phyloP scores from a whole-genome alignment of 2,797 vertebrate species.

The Notolepis coatsorum region DNA sequence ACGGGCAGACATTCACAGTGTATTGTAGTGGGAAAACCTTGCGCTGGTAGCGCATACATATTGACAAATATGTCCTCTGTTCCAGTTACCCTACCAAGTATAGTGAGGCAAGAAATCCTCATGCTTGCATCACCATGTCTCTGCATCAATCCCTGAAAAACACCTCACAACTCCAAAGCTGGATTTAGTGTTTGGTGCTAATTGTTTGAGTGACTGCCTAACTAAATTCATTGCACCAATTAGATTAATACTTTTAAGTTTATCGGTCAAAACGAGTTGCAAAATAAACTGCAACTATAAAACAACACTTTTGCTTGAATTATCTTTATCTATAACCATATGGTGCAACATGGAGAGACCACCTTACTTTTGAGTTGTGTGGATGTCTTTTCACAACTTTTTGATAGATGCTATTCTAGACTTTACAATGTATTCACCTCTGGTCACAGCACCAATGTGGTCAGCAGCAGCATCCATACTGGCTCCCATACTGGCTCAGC shows the following conservation, averaged over 20 bases:
- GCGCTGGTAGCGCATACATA: not conserved
- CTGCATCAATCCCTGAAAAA: too few species aligned
- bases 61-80: not conserved
- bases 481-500: too few species aligned
- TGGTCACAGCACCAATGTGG: not conserved
- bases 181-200: not conserved
- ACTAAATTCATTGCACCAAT: not conserved
- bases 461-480: not conserved
- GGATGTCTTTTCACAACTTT: too few species aligned
- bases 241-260: too few species aligned
- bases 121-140: too few species aligned
- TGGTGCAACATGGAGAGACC: too few species aligned
- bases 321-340: too few species aligned
- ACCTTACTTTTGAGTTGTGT: too few species aligned
- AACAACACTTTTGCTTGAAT: too few species aligned
- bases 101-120: not conserved
- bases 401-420: not conserved
- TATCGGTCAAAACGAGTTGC: not conserved
- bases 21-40: too few species aligned
- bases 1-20: too few species aligned
- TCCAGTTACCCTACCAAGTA: not conserved
- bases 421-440: not conserved
- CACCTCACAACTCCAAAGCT: not conserved
- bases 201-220: not conserved
- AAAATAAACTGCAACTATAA: not conserved